A percentile compares a stretch with the other conserved stretches of the same genome.
phyloP scores from a whole-genome alignment of 2,113 vertebrate genomes.

The Calyptommatus sinebrachiatus region DNA sequence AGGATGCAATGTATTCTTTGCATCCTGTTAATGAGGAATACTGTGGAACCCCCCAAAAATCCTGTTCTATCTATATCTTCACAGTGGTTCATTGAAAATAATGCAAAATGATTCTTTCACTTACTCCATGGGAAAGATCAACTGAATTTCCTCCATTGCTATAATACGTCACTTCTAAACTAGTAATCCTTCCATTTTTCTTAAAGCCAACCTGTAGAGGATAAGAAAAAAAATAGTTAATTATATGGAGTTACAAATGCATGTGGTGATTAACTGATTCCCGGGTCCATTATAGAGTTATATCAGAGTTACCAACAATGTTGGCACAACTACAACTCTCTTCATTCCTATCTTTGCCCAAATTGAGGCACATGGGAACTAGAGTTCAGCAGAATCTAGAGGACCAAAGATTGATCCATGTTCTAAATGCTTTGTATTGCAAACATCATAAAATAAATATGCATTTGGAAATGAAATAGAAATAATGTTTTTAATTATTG shows the following conservation, averaged over 20 bases:
- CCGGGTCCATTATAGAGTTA: not conserved
- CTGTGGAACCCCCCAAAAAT: too few species aligned
- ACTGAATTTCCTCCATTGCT: conserved; percentile 84
- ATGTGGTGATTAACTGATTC: not conserved
- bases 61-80: too few species aligned
- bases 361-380: too few species aligned
- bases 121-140: conserved; percentile 87
- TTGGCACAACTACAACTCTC: too few species aligned
- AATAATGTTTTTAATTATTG: not conserved
- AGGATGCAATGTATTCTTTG: too few species aligned
- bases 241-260: not conserved
- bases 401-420: too few species aligned
- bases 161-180: conserved; percentile 85
- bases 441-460: too few species aligned
- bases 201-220: conserved; percentile 87
- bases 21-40: too few species aligned
- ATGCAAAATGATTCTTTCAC: conserved; percentile 47
- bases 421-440: too few species aligned
- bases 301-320: not conserved
- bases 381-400: too few species aligned
- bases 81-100: not conserved
- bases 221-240: not conserved
- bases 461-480: too few species aligned
- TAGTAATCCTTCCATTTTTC: conserved; percentile 82
- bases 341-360: too few species aligned